Percentiles rank a stretch among this genome's conserved stretches.
phyloP scores from a whole-genome alignment of 2,113 vertebrate species.

The Excalfactoria chinensis region DNA sequence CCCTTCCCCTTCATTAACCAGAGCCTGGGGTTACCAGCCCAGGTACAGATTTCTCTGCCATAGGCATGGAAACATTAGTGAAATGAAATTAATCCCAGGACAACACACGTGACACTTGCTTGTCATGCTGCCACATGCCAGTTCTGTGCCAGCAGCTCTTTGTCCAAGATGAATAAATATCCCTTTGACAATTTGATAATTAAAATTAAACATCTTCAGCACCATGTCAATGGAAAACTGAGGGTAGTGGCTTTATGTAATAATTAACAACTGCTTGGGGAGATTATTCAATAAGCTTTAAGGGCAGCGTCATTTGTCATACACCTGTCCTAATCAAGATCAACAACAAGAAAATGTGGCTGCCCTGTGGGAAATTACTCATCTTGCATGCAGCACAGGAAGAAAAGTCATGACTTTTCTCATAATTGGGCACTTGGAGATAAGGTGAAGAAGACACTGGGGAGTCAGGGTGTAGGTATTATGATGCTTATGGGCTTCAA shows the following conservation, averaged over 20 bases:
- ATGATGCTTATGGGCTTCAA: background rate
- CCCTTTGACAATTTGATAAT: background rate
- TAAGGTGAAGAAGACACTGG: background rate
- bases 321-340: background rate
- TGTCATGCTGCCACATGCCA: background rate
- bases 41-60: background rate
- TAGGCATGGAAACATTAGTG: background rate
- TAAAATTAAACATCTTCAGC: background rate
- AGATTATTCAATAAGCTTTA: conserved; percentile 14
- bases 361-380: background rate
- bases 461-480: accelerated
- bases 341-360: background rate
- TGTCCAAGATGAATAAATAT: background rate
- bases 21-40: background rate
- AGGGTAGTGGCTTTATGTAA: background rate
- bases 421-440: background rate
- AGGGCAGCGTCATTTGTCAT: background rate
- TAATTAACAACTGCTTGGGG: background rate
- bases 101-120: background rate
- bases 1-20: background rate
- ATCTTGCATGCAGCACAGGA: background rate
- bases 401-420: background rate
- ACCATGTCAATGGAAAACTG: background rate
- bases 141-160: background rate
- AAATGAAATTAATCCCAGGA: background rate